phyloP scores from a whole-genome alignment of 1,140 invertebrate genomes.

The Zaprionus vittiger region DNA sequence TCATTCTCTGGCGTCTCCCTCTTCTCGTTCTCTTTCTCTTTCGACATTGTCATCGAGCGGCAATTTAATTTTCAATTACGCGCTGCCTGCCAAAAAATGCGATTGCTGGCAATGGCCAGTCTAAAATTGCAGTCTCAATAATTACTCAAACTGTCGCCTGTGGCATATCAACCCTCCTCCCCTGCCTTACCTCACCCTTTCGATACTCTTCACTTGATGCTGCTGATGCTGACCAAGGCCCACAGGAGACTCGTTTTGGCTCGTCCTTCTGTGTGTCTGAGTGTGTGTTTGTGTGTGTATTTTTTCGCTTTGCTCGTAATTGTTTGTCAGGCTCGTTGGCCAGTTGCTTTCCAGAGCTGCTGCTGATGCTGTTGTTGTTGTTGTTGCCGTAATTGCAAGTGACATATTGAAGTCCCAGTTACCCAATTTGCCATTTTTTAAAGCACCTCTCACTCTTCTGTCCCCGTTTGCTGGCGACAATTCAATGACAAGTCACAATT shows the following conservation, averaged over 20 bases:
- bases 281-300: conserved; percentile 13
- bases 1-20: neutral
- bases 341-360: conserved; percentile 23
- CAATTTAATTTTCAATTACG: conserved; percentile 82
- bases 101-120: conserved; percentile 43
- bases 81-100: conserved; percentile 63
- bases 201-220: conserved; percentile 4
- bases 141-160: conserved; percentile 81
- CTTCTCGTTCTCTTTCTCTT: neutral
- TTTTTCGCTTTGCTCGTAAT: conserved; percentile 62
- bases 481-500: conserved; percentile 56
- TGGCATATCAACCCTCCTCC: conserved; percentile 35
- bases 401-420: conserved; percentile 65
- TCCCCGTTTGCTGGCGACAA: neutral
- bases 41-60: conserved; percentile 43
- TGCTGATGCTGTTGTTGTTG: neutral
- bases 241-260: conserved; percentile 49
- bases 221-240: conserved; percentile 35
- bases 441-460: neutral
- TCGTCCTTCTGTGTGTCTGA: conserved; percentile 22
- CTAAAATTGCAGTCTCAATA: conserved; percentile 73
- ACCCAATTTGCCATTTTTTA: conserved; percentile 25
- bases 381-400: conserved; percentile 69
- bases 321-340: conserved; percentile 75
- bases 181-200: neutral